A percentile compares a stretch with the other conserved stretches of the same genome.
These are phyloP conservation scores for Eudemis profundana DNA, from an alignment of 2,888 invertebrate genomes.

Conservation along the genomic window DNA sequence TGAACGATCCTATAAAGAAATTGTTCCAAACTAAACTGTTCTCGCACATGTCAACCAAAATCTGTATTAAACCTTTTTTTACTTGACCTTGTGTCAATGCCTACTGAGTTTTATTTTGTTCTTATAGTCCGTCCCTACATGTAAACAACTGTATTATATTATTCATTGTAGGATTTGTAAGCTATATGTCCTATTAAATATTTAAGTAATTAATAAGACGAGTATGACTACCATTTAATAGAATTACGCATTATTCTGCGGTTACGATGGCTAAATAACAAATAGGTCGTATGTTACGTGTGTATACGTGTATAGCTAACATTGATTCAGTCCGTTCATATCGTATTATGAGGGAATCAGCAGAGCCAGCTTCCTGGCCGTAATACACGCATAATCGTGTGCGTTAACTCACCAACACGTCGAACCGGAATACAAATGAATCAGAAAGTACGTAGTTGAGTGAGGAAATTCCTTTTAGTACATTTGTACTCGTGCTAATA, in stretches of 20 bases:
- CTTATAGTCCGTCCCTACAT: background rate
- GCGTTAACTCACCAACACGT: conserved; percentile 50
- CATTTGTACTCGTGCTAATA: conserved; percentile 56
- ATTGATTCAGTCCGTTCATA: conserved; percentile 36
- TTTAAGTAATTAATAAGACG: conserved; percentile 16
- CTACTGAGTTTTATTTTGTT: no score
- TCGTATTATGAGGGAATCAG: conserved; percentile 53
- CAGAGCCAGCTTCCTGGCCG: conserved; percentile 63
- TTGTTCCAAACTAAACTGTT: no score
- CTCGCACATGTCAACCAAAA: no score
- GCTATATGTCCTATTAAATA: conserved; percentile 1
- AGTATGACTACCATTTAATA: conserved; percentile 22
- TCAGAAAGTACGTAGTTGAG: conserved; percentile 75
- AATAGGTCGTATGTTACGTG: conserved; percentile 8
- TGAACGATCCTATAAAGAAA: no score
- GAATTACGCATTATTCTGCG: conserved; percentile 33
- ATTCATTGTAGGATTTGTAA: conserved; percentile 14
- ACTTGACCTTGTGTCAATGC: no score
- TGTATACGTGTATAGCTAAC: conserved; percentile 19
- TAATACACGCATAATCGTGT: conserved; percentile 44
- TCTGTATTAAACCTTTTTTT: no score
- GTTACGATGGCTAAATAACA: conserved; percentile 24
- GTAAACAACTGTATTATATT: background rate
- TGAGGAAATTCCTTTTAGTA: conserved; percentile 76
- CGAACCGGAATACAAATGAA: conserved; percentile 76